Conservation (phyloP, 2,888 invertebrate genomes). For the Leptogaster cylindrica region DNA sequence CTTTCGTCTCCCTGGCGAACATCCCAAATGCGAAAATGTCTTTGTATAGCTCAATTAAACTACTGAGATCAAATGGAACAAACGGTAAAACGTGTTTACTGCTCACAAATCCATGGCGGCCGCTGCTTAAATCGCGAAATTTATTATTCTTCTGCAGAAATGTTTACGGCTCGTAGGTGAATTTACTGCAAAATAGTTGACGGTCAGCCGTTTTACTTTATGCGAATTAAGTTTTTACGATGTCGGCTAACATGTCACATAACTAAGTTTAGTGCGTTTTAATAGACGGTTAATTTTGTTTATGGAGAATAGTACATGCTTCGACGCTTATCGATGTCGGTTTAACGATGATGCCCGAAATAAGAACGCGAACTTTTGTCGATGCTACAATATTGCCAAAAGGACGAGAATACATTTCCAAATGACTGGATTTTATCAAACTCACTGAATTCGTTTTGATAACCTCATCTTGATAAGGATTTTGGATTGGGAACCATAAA, state of each 20-base stretch:
- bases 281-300: conserved; percentile 63
- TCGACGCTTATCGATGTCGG: conserved; percentile 54
- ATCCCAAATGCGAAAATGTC: too few species aligned
- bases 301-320: conserved; percentile 59
- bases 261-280: conserved; percentile 62
- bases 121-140: conserved; percentile 49
- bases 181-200: conserved; percentile 45
- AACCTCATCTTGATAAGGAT: too few species aligned
- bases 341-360: conserved; percentile 53
- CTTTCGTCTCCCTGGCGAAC: too few species aligned
- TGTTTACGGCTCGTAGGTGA: conserved; percentile 50
- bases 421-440: too few species aligned
- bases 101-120: conserved; percentile 35
- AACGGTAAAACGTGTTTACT: conserved; percentile 41
- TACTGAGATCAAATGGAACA: conserved; percentile 5
- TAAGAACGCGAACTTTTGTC: conserved; percentile 10
- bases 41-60: conserved; percentile 39
- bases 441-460: too few species aligned
- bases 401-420: too few species aligned
- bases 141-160: conserved; percentile 49
- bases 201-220: conserved; percentile 46
- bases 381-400: too few species aligned
- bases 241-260: conserved; percentile 51
- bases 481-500: too few species aligned
- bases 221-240: conserved; percentile 51